Evolutionary conservation across 2,113 vertebrate species (phyloP).

Genomic region (Chascanopsetta lugubris): DNA sequence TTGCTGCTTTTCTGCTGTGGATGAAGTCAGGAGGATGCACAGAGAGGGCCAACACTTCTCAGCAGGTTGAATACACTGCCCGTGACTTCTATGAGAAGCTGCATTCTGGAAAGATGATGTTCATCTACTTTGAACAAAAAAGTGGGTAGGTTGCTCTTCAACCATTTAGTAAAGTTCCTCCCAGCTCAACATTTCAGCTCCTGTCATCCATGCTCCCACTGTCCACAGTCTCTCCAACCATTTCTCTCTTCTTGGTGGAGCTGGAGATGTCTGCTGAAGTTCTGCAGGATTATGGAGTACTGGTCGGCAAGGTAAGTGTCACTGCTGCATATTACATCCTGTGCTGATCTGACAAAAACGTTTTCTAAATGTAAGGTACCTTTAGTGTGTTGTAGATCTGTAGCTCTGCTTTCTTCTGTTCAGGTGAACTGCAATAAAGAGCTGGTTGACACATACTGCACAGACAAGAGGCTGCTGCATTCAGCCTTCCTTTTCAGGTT

Average conservation of each 20-base stretch:
- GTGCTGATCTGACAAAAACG: background rate
- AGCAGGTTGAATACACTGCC: conserved; percentile 63
- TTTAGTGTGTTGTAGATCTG: background rate
- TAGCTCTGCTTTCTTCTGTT: conserved; percentile 1
- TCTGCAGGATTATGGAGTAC: conserved; percentile 90
- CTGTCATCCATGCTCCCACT: background rate
- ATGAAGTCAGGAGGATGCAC: conserved; percentile 32
- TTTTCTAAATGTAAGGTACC: no score
- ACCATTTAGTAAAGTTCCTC: background rate
- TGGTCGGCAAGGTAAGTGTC: conserved; percentile 86
- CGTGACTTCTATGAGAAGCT: conserved; percentile 68
- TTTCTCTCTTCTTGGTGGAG: conserved; percentile 86
- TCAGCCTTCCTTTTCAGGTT: conserved; percentile 93
- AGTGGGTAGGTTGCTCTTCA: conserved; percentile 56
- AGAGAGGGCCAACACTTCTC: conserved; percentile 53
- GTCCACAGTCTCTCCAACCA: conserved; percentile 81
- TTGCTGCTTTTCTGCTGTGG: conserved; percentile 59
- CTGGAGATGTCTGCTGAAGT: conserved; percentile 83
- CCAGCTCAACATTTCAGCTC: background rate
- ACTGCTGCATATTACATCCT: background rate
- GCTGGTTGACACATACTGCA: conserved; percentile 83
- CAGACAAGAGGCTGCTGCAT: conserved; percentile 75
- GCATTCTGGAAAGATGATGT: conserved; percentile 75
- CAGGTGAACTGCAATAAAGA: conserved; percentile 89
- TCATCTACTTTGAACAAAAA: conserved; percentile 79